A percentile compares a stretch with the other conserved stretches of the same genome.
phyloP scores from a whole-genome alignment of 2,888 invertebrate species.

The Coelinius sp. region DNA sequence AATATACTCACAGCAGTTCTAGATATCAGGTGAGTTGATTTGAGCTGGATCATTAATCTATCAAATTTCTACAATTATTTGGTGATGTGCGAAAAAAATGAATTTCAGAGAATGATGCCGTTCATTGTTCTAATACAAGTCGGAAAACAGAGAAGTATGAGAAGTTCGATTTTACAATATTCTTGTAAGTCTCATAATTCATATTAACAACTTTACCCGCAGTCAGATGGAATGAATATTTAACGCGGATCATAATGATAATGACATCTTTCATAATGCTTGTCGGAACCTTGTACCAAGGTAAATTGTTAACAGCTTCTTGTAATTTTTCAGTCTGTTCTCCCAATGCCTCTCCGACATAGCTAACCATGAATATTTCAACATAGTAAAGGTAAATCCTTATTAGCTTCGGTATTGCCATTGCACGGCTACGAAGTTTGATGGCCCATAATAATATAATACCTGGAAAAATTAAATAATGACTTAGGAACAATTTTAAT shows the following conservation, averaged over 20 bases:
- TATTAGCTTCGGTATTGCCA: slow-evolving; percentile 5
- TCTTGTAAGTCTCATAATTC: slow-evolving; percentile 38
- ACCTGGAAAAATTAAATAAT: neutral
- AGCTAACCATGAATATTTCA: neutral
- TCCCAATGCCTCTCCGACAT: neutral
- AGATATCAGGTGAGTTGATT: too few species aligned
- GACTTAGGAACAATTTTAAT: too few species aligned
- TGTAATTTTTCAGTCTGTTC: neutral
- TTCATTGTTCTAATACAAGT: slow-evolving; percentile 29
- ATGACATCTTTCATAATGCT: slow-evolving; percentile 15
- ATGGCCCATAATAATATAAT: slow-evolving; percentile 1
- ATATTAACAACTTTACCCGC: slow-evolving; percentile 40
- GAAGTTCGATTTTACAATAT: slow-evolving; percentile 32
- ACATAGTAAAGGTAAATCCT: slow-evolving; percentile 6
- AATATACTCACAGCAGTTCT: too few species aligned
- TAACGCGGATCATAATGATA: slow-evolving; percentile 30
- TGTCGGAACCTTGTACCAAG: slow-evolving; percentile 37
- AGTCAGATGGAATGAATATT: slow-evolving; percentile 31
- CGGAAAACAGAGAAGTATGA: slow-evolving; percentile 41
- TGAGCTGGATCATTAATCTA: too few species aligned
- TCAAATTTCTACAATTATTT: too few species aligned
- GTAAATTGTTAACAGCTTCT: slow-evolving; percentile 31
- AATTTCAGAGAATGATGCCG: neutral
- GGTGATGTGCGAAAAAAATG: too few species aligned
- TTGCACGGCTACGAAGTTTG: neutral